phyloP scores from a whole-genome alignment of 2,797 vertebrate species.

The Sylvilagus floridanus region DNA sequence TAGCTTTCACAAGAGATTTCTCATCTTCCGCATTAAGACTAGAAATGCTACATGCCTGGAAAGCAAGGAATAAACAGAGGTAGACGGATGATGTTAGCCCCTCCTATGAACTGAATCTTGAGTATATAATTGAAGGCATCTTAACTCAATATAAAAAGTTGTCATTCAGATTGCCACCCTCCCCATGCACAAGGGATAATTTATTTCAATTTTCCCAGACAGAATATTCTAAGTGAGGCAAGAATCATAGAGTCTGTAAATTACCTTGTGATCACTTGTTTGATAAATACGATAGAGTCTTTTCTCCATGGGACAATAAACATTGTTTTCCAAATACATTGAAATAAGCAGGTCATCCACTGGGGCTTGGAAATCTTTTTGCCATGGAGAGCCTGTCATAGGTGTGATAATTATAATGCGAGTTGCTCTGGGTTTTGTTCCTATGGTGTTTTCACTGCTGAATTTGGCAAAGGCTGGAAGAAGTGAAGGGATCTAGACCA shows the following conservation, averaged over 20 bases:
- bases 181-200: neutral
- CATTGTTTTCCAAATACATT: constrained; percentile 35
- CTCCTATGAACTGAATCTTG: neutral
- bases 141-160: neutral
- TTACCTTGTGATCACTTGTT: constrained; percentile 30
- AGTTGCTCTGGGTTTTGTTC: constrained; percentile 42
- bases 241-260: constrained; percentile 14
- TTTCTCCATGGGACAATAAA: neutral
- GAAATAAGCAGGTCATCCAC: neutral
- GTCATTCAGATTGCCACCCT: neutral
- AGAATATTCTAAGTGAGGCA: constrained; percentile 15
- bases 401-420: neutral
- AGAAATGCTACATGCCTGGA: neutral
- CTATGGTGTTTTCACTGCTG: neutral
- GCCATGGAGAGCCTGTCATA: neutral
- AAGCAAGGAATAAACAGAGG: neutral
- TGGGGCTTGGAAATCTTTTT: neutral
- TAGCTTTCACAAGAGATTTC: neutral
- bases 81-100: neutral
- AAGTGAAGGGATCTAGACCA: neutral
- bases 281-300: constrained; percentile 13
- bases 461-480: neutral
- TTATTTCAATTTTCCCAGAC: constrained; percentile 25
- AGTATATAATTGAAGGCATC: constrained; percentile 12
- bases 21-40: neutral